phyloP scores from a whole-genome alignment of 2,888 invertebrate species.

The Ditula angustiorana region DNA sequence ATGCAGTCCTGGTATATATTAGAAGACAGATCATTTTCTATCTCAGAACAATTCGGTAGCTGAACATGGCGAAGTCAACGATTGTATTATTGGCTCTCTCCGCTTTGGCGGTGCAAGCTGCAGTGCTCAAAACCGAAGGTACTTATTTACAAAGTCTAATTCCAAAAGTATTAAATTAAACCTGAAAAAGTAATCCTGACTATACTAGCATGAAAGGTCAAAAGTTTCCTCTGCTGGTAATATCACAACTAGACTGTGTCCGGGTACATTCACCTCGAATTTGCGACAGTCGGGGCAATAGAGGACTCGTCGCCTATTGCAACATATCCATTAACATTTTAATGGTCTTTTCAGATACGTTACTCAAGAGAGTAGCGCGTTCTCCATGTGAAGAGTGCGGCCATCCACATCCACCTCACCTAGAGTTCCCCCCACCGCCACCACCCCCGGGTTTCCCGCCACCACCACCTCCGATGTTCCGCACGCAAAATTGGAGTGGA shows the following conservation, averaged over 20 bases:
- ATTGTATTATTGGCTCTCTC: conserved; percentile 51
- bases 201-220: too few species aligned
- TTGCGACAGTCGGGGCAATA: too few species aligned
- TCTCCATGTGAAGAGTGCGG: conserved; percentile 52
- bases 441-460: conserved; percentile 38
- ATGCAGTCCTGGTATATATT: conserved; percentile 60
- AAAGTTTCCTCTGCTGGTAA: too few species aligned
- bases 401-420: conserved; percentile 30
- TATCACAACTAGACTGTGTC: too few species aligned
- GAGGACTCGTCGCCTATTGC: too few species aligned
- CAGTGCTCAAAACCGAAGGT: conserved; percentile 51
- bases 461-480: conserved; percentile 53
- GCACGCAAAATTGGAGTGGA: conserved; percentile 68
- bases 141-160: conserved; percentile 19
- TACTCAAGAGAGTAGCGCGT: conserved; percentile 50
- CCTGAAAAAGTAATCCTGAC: too few species aligned
- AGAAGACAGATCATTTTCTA: conserved; percentile 37
- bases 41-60: conserved; percentile 53
- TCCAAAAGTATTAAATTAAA: too few species aligned
- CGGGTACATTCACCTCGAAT: too few species aligned
- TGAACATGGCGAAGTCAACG: conserved; percentile 53
- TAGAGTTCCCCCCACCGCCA: conserved; percentile 33
- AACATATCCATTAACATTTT: background rate
- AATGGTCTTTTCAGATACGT: conserved; percentile 48
- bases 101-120: conserved; percentile 52